Percentiles rank a stretch among this genome's conserved stretches.
These are phyloP conservation scores for Brotogeris chrysoptera DNA, from an alignment of 2,797 vertebrate species.

Conservation along the genomic window DNA sequence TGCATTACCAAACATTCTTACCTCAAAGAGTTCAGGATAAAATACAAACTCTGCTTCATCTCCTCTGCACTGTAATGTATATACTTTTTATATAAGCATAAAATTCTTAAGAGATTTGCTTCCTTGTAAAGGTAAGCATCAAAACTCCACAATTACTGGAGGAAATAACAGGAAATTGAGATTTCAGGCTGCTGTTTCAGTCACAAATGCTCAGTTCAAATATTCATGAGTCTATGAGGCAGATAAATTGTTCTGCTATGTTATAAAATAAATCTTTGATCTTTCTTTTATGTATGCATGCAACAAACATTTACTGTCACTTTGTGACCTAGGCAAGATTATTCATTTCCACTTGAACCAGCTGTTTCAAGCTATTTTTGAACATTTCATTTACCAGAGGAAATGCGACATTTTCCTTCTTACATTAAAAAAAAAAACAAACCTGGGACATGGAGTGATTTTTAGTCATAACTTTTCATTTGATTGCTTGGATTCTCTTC, in stretches of 20 bases:
- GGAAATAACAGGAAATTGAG: not conserved
- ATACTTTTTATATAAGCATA: not conserved
- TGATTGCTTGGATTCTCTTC: slow-evolving; percentile 3
- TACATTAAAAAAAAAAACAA: not conserved
- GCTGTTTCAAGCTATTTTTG: slow-evolving; percentile 52
- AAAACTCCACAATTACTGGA: not conserved
- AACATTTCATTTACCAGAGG: slow-evolving; percentile 26
- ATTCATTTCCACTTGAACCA: slow-evolving; percentile 59
- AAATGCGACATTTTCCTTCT: slow-evolving; percentile 12
- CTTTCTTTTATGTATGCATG: slow-evolving; percentile 23
- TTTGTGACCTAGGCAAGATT: slow-evolving; percentile 50
- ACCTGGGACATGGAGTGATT: not conserved
- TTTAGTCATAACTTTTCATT: slow-evolving; percentile 47
- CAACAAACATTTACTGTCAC: slow-evolving; percentile 44
- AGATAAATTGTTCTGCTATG: slow-evolving; percentile 41
- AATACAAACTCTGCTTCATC: not conserved
- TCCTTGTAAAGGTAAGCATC: not conserved
- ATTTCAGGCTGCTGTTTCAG: not conserved
- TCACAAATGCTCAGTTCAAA: slow-evolving; percentile 49
- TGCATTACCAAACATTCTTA: not conserved
- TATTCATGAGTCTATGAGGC: slow-evolving; percentile 52
- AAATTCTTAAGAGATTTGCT: not conserved
- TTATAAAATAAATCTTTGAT: slow-evolving; percentile 26
- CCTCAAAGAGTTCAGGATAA: not conserved
- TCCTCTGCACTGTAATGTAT: not conserved